Percentiles rank a stretch among this genome's conserved stretches.
These are phyloP conservation scores for Myotis brandtii DNA, from an alignment of 2,113 vertebrate species.

Conservation along the genomic window DNA sequence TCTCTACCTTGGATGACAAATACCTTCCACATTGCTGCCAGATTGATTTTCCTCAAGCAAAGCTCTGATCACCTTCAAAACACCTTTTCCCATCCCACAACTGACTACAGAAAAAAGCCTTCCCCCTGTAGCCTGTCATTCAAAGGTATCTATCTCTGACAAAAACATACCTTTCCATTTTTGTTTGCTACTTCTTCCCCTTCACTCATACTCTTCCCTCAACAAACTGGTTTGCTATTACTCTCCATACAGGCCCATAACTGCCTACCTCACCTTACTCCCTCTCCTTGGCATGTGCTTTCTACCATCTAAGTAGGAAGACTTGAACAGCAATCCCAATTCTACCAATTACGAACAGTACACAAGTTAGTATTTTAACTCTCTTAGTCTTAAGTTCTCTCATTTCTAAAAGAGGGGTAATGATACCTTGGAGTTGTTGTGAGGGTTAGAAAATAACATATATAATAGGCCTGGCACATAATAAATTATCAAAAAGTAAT, in stretches of 20 bases:
- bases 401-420: not conserved
- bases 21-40: not conserved
- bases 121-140: not conserved
- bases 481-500: not conserved
- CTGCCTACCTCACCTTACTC: not conserved
- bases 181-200: not conserved
- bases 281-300: slow-evolving; percentile 13
- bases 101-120: not conserved
- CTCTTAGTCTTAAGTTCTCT: not conserved
- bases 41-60: slow-evolving; percentile 3
- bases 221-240: not conserved
- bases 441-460: slow-evolving; percentile 40
- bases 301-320: not conserved
- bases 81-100: not conserved
- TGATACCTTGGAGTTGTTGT: not conserved
- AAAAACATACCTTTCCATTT: not conserved
- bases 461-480: not conserved
- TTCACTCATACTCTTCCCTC: not conserved
- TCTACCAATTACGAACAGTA: not conserved
- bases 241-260: not conserved
- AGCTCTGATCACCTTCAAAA: not conserved
- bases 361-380: slow-evolving; percentile 15
- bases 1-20: not conserved
- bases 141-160: not conserved
- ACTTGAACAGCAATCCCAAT: not conserved